These are phyloP conservation scores for Stigmatopora nigra DNA, from an alignment of 2,113 vertebrate species.

Conservation along the genomic window DNA sequence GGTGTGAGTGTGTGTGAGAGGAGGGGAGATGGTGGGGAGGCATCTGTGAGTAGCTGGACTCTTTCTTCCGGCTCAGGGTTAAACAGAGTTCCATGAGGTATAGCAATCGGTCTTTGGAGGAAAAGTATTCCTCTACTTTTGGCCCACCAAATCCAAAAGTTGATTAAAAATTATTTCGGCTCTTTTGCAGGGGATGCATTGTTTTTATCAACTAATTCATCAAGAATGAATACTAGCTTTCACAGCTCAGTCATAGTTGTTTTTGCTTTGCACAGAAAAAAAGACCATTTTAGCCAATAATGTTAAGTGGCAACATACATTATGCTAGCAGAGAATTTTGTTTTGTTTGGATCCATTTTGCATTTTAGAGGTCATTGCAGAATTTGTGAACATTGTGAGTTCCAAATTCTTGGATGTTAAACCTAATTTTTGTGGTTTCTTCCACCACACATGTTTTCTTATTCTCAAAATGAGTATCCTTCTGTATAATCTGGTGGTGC, in stretches of 20 bases:
- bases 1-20: too few species aligned
- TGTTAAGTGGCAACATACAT: neutral
- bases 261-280: neutral
- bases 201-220: neutral
- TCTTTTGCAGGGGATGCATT: constrained; percentile 6
- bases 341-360: neutral
- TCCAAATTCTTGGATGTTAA: neutral
- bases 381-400: neutral
- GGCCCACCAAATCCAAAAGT: constrained; percentile 2
- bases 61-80: neutral
- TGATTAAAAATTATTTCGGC: constrained; percentile 2
- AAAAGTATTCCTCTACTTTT: constrained; percentile 4
- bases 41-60: too few species aligned
- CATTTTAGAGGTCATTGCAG: neutral
- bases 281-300: neutral
- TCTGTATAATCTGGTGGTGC: too few species aligned
- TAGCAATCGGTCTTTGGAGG: constrained; percentile 17
- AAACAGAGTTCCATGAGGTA: constrained; percentile 5
- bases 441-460: too few species aligned
- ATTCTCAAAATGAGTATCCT: too few species aligned
- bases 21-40: too few species aligned
- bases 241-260: neutral
- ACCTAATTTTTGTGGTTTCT: too few species aligned
- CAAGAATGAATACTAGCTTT: neutral
- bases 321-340: neutral